A percentile compares a stretch with the other conserved stretches of the same genome.
phyloP scores from a whole-genome alignment of 2,888 invertebrate genomes.

The Amiota communis region DNA sequence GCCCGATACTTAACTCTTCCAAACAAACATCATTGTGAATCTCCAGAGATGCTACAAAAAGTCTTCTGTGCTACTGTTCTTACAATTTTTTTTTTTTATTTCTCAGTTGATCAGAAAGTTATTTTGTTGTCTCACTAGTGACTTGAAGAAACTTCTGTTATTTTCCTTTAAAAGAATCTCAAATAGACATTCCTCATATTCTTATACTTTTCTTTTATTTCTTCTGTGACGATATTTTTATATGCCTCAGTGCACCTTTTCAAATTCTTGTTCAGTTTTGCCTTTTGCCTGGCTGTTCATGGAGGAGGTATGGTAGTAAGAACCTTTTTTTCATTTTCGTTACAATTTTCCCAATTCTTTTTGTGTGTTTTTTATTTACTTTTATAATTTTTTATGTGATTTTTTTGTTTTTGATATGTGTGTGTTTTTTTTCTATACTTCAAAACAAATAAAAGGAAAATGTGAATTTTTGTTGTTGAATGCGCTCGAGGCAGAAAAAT shows the following conservation, averaged over 20 bases:
- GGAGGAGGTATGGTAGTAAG: no score
- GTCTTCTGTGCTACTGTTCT: no score
- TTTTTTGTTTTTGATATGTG: not conserved
- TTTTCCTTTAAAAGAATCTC: constrained; percentile 5
- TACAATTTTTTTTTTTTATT: no score
- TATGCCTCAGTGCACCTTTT: constrained; percentile 21
- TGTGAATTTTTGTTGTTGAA: constrained; percentile 4
- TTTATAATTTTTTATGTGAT: constrained; percentile 10
- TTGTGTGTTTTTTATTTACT: constrained; percentile 14
- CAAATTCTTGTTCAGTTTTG: no score
- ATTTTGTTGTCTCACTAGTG: not conserved
- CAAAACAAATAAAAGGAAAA: constrained; percentile 2
- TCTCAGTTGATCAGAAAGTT: not conserved
- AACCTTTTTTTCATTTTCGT: not conserved
- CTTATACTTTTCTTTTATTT: not conserved
- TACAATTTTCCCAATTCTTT: not conserved
- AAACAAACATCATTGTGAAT: no score
- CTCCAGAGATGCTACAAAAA: no score
- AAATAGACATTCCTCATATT: constrained; percentile 11
- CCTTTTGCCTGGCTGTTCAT: no score
- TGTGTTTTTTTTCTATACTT: not conserved
- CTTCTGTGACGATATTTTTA: not conserved
- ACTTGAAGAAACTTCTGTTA: not conserved
- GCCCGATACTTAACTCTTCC: no score
- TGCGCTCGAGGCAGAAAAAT: constrained; percentile 12